A percentile compares a stretch with the other conserved stretches of the same genome.
Conservation (phyloP, 2,888 invertebrate species). For the Asteroscopus sphinx region DNA sequence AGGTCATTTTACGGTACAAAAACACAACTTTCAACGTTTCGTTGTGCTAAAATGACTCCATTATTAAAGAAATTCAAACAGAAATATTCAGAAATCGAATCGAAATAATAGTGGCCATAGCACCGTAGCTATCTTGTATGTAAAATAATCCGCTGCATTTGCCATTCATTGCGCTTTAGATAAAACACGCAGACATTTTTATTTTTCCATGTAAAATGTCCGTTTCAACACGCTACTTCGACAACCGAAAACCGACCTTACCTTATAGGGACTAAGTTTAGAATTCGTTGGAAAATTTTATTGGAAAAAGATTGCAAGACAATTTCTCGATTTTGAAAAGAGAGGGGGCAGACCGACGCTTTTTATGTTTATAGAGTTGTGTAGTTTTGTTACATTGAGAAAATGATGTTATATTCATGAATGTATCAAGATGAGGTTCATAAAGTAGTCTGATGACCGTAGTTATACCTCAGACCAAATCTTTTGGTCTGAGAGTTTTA, state of each 20-base stretch:
- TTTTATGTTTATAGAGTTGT: slow-evolving; percentile 37
- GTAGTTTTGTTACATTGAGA: slow-evolving; percentile 32
- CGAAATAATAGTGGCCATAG: slow-evolving; percentile 43
- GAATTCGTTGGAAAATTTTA: slow-evolving; percentile 33
- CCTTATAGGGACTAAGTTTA: slow-evolving; percentile 26
- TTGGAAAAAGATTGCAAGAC: slow-evolving; percentile 60
- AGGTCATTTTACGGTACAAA: no score
- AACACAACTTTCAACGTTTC: no score
- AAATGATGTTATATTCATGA: slow-evolving; percentile 28
- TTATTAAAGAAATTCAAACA: slow-evolving; percentile 35
- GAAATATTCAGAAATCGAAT: slow-evolving; percentile 49
- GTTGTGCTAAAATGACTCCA: slow-evolving; percentile 11
- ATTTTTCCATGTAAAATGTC: slow-evolving; percentile 68
- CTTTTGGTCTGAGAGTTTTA: no score
- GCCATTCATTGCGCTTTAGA: slow-evolving; percentile 73
- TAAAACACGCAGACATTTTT: slow-evolving; percentile 69
- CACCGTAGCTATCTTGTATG: slow-evolving; percentile 57
- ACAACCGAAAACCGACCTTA: slow-evolving; percentile 47
- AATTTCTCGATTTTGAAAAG: slow-evolving; percentile 61
- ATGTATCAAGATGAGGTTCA: slow-evolving; percentile 12
- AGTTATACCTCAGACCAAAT: no score
- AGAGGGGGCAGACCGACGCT: slow-evolving; percentile 47
- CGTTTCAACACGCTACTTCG: slow-evolving; percentile 54
- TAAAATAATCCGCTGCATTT: slow-evolving; percentile 72
- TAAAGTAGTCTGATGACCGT: background rate